A percentile compares a stretch with the other conserved stretches of the same genome.
Conservation (phyloP, 2,113 vertebrate species). For the Pluvialis apricaria region DNA sequence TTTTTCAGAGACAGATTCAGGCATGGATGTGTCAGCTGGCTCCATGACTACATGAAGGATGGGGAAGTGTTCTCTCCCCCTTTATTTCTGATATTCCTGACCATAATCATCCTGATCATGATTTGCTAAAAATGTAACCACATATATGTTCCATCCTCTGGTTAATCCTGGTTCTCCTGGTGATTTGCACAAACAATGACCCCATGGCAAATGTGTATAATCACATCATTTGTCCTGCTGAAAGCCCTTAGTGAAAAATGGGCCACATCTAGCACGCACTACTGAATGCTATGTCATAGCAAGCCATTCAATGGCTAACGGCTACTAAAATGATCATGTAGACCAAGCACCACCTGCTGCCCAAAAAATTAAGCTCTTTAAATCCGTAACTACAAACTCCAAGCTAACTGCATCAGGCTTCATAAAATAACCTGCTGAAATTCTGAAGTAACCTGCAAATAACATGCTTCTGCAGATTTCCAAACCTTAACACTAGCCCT, state of each 20-base stretch:
- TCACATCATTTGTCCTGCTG: neutral
- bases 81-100: neutral
- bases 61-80: neutral
- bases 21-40: neutral
- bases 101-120: neutral
- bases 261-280: neutral
- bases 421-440: neutral
- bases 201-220: fast-evolving
- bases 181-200: neutral
- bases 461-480: neutral
- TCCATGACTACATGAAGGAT: neutral
- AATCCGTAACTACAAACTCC: neutral
- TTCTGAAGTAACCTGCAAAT: neutral
- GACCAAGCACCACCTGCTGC: constrained; percentile 29
- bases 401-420: neutral
- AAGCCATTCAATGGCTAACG: fast-evolving
- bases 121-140: neutral
- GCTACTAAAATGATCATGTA: neutral
- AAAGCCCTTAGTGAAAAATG: neutral
- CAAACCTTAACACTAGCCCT: neutral
- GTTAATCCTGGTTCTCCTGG: neutral
- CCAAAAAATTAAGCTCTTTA: neutral
- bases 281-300: fast-evolving
- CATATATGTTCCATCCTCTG: neutral
- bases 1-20: neutral